These are phyloP conservation scores for Pyralis farinalis DNA, from an alignment of 2,888 invertebrate species.

Conservation along the genomic window DNA sequence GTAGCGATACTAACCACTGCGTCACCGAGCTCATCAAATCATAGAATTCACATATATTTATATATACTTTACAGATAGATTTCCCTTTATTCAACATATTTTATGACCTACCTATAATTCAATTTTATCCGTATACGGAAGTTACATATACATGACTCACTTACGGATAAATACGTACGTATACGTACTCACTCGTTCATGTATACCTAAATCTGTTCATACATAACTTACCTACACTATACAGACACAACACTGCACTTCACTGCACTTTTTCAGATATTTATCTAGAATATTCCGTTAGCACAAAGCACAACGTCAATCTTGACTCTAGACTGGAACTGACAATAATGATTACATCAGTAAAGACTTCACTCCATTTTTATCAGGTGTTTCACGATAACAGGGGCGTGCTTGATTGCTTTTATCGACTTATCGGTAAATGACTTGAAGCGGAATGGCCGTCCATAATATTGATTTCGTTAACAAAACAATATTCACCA, in stretches of 20 bases:
- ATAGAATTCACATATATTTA: no score
- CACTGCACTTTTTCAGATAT: neutral
- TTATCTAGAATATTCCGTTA: neutral
- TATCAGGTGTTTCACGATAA: conserved; percentile 22
- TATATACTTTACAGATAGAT: no score
- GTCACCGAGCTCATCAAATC: no score
- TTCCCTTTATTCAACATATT: no score
- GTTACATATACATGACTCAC: no score
- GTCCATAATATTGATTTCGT: neutral
- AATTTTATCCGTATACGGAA: no score
- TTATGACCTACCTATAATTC: no score
- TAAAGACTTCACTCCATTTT: conserved; percentile 43
- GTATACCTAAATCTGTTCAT: no score
- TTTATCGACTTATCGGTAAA: conserved; percentile 10
- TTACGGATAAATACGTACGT: no score
- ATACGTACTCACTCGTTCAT: no score
- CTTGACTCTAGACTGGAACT: neutral
- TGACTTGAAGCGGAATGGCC: conserved; percentile 5
- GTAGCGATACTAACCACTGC: no score
- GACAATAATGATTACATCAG: conserved; percentile 15
- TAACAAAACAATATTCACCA: neutral
- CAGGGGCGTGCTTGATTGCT: conserved; percentile 9
- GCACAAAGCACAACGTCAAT: neutral
- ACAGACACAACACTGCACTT: neutral
- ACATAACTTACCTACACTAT: neutral